Base-by-base conservation (phyloP, 2,888 invertebrate species). In the Crepidodera aurea region DNA sequence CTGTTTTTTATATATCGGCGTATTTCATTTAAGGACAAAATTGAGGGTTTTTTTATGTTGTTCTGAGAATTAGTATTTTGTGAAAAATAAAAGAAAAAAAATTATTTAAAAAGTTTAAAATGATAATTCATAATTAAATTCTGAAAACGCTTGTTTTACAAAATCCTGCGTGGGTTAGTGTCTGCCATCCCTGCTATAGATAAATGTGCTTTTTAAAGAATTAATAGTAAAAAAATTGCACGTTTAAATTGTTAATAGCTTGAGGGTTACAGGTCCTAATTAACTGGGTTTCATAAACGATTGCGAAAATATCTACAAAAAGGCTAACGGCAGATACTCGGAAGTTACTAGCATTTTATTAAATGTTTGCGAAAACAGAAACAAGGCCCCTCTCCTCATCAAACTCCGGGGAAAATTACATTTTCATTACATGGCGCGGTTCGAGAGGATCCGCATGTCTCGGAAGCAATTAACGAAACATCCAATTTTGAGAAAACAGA, bases 401-500 rank as follows among this genome's bases (percentile, higher is more conserved):
- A 29, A 48, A 48, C 48, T 25, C 10, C 22, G 8, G 50, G 37
- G 18, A 51, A 51, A 51, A 34, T 51, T 51, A 51, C 34, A 51
- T 51, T 51, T 51, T 51, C 51, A 51, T 51, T 51, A 51, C 37
- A 27, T 29, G 15, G 27, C 48, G 48, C 48, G 27, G 48, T 48
- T 48, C 48, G 27, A 48, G 27, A 27, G 10, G 27, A 48, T 48
- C 48, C 25, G 46, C 46, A 46, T 46, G 56, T 56, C 46, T 56
- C 32, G 25, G 32, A 32, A 50, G 57, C 48, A 58, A 58, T 58
- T 58, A 32, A 34, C 40, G 22, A 22, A 48, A 58, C 53, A 51
- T 62, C 48, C 53, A 58, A 56, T 56, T 56, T 56, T 54, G 48
- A 48, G 48, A 34, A 40, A 58, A 53, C 39, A 53, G 44, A 51